Percentiles rank a stretch among this genome's conserved stretches.
Evolutionary conservation across 2,797 vertebrate genomes (phyloP).

Genomic region (Pygocentrus nattereri): DNA sequence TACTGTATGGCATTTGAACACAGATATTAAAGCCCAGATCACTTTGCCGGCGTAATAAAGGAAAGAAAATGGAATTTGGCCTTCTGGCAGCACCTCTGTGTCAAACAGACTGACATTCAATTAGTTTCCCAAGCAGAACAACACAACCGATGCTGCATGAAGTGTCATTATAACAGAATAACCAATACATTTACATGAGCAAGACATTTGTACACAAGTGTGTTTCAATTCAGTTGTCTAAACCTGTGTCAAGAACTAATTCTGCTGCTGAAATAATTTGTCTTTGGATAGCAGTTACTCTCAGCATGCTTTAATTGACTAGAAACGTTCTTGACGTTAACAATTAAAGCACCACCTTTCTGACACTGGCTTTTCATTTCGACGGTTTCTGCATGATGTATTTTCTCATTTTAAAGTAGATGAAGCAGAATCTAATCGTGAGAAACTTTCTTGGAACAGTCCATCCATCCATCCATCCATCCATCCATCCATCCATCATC

Average conservation of each 20-base stretch:
- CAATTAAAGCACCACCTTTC: not conserved
- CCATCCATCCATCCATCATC: no score
- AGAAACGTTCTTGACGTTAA: not conserved
- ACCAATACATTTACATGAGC: not conserved
- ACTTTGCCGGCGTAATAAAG: not conserved
- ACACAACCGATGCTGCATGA: not conserved
- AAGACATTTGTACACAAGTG: not conserved
- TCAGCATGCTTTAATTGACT: not conserved
- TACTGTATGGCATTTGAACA: slow-evolving; percentile 12
- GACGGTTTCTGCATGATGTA: not conserved
- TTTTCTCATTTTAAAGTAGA: not conserved
- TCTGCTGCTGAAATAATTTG: not conserved
- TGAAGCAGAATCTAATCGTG: not conserved
- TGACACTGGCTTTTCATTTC: not conserved
- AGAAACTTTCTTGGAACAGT: not conserved
- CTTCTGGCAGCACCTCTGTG: not conserved
- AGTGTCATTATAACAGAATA: not conserved
- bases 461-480: no score
- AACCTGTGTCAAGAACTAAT: not conserved
- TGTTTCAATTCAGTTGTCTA: not conserved
- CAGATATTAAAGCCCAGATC: not conserved
- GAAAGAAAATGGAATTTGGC: slow-evolving; percentile 10
- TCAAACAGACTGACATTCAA: not conserved
- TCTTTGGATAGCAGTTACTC: not conserved
- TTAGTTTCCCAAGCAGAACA: not conserved